A percentile compares a stretch with the other conserved stretches of the same genome.
phyloP scores from a whole-genome alignment of 2,113 vertebrate genomes.

The Oreochromis aureus region DNA sequence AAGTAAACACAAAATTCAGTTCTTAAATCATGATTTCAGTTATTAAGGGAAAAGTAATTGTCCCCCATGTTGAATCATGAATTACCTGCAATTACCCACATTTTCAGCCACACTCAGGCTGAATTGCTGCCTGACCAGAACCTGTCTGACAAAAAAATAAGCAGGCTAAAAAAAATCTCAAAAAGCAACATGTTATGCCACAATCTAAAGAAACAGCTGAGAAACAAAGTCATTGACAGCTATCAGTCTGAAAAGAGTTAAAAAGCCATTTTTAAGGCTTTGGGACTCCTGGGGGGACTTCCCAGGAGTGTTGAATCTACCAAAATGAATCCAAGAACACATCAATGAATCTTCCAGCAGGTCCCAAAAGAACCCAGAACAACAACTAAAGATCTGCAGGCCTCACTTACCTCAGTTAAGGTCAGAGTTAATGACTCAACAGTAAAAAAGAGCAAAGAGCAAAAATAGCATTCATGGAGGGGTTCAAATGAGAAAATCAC shows the following conservation, averaged over 20 bases:
- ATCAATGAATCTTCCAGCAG: not conserved
- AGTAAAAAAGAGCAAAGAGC: not conserved
- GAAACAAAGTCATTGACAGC: not conserved
- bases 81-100: not conserved
- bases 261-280: not conserved
- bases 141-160: not conserved
- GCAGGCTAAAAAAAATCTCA: not conserved
- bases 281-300: not conserved
- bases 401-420: not conserved
- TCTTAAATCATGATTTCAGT: not conserved
- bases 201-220: not conserved
- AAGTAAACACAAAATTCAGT: not conserved
- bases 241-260: not conserved
- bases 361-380: not conserved
- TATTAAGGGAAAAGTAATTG: not conserved
- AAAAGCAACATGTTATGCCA: not conserved
- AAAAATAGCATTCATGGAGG: not conserved
- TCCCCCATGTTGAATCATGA: not conserved
- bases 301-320: accelerated
- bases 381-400: not conserved
- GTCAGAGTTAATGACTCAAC: not conserved
- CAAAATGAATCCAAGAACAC: not conserved
- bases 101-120: not conserved
- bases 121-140: not conserved
- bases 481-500: not conserved